Conservation (phyloP, 2,888 invertebrate genomes). For the Drosophila lutescens region DNA sequence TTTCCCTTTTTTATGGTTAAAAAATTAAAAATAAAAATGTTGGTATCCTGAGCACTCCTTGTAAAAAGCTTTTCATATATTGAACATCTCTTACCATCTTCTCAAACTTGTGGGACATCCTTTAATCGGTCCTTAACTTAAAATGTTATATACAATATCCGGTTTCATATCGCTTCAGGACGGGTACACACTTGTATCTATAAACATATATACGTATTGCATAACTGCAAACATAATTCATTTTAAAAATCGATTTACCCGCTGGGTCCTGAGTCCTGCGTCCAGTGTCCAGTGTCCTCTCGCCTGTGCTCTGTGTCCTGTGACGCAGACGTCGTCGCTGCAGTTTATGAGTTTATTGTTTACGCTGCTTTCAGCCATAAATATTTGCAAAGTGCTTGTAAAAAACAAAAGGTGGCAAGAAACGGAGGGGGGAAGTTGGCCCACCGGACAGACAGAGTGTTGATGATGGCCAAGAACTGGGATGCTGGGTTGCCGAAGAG, state of each 20-base stretch:
- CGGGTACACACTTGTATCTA: constrained; percentile 12
- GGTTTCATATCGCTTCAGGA: constrained; percentile 16
- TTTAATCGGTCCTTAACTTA: not conserved
- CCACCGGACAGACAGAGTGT: constrained; percentile 52
- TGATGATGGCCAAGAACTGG: constrained; percentile 60
- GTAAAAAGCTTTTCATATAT: too few relatives aligned
- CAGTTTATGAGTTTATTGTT: constrained; percentile 80
- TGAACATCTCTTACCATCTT: not conserved
- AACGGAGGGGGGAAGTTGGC: not conserved
- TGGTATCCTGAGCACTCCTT: too few relatives aligned
- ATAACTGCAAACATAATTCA: constrained; percentile 71
- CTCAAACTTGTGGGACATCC: not conserved
- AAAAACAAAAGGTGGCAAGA: constrained; percentile 71
- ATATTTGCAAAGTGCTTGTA: constrained; percentile 79
- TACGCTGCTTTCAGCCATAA: constrained; percentile 71
- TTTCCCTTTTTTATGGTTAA: not conserved
- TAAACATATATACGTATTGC: constrained; percentile 43
- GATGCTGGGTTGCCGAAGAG: constrained; percentile 12
- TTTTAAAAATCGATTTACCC: constrained; percentile 73
- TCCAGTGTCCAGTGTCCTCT: constrained; percentile 27
- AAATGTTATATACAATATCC: constrained; percentile 7
- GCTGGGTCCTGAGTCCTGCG: constrained; percentile 37
- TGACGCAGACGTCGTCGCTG: constrained; percentile 56
- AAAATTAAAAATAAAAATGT: too few relatives aligned
- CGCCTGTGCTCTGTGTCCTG: constrained; percentile 27